Base-by-base conservation (phyloP, 2,888 invertebrate species). In the Epistrophella euchroma region DNA sequence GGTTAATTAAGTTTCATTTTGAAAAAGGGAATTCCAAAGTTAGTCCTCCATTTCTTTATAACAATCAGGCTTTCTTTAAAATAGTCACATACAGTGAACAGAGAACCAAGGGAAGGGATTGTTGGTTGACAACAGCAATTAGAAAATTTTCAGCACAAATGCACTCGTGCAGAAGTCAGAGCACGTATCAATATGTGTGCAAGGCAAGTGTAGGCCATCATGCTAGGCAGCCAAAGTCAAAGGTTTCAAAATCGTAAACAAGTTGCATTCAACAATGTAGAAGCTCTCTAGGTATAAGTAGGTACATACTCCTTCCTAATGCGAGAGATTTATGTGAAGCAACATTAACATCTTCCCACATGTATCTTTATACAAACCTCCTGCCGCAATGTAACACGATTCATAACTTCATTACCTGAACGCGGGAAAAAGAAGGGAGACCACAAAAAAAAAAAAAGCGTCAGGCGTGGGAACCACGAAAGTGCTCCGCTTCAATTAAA, bases 401-500 rank as follows among this genome's bases (percentile, higher is more conserved):
- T 85, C 85, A 85, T 85, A 85, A 85, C 85, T 85, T 80, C 85
- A 85, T 85, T 85, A 85, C 60, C 55, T 80, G 60, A 50, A 37
- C 52, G 60, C 60, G 35, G n/a, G n/a, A n/a, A 22, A 45, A 17
- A n/a, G 50, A 7, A 15, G 28, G 11, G 17, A 5, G n/a, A n/a
- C 6, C 43, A 40, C 1, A 9, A 2, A 15, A 13, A 1, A 47
- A 66, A 47, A 47, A 66, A 47, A 66, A 66, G 66, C 66, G 60
- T 55, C 80, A 85, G 85, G 82, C 86, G 81, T 86, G 86, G 86
- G 86, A 86, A 86, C 86, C 82, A 66, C 82, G 58, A 86, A 86
- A 86, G 87, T 87, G 83, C 87, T 87, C 83, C 75, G 83, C 62
- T 87, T 87, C 87, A 87, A 87, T 87, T 87, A 87, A 87, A 87